A percentile compares a stretch with the other conserved stretches of the same genome.
Conservation (phyloP, 2,113 vertebrate species). For the Crotalus horridus region DNA sequence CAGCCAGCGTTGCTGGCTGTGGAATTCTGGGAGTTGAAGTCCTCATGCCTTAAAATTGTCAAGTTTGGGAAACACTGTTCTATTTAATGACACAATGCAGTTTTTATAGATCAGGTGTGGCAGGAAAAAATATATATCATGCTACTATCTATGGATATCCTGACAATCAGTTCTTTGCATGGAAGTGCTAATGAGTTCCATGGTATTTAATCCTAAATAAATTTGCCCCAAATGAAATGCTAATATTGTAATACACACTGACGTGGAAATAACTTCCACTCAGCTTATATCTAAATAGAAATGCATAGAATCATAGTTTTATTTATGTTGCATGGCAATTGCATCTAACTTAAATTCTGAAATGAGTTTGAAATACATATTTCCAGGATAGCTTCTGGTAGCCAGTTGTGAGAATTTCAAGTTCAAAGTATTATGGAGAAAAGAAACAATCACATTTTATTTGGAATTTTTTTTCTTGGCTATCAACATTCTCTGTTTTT, state of each 20-base stretch:
- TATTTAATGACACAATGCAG: background rate
- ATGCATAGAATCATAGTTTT: background rate
- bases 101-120: background rate
- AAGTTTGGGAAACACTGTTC: too few relatives aligned
- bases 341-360: background rate
- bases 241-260: background rate
- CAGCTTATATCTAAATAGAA: background rate
- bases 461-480: background rate
- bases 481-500: background rate
- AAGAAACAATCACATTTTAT: background rate
- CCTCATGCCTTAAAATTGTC: too few relatives aligned
- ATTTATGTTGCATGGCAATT: background rate
- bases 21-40: too few relatives aligned
- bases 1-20: too few relatives aligned
- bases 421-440: background rate
- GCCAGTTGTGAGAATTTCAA: accelerated
- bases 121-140: background rate
- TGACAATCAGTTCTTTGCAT: background rate
- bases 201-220: background rate
- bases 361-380: accelerated
- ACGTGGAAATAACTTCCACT: background rate
- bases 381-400: background rate
- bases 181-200: background rate
- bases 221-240: background rate
- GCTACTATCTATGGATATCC: background rate